Percentiles rank a stretch among this genome's conserved stretches.
Conservation (phyloP, 1,140 invertebrate genomes). For the Chironomus tepperi region DNA sequence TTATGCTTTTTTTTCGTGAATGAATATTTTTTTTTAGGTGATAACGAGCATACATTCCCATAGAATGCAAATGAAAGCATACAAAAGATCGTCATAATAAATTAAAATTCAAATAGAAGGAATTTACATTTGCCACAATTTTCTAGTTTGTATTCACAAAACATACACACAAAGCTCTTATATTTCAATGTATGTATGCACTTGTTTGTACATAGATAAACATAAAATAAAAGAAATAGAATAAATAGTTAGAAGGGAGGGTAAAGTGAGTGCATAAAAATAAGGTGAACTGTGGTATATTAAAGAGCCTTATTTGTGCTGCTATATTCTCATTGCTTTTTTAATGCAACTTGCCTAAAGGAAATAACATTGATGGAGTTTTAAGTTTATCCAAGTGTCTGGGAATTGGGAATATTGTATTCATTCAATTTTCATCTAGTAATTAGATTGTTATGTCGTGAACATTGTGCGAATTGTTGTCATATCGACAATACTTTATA, state of each 20-base stretch:
- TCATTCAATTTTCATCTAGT: no score
- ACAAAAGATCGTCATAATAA: conserved; percentile 14
- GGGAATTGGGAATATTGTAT: no score
- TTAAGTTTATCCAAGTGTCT: no score
- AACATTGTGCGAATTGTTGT: no score
- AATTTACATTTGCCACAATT: conserved; percentile 8
- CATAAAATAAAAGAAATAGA: no score
- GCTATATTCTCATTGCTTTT: no score
- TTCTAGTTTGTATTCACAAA: not conserved
- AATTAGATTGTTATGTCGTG: no score
- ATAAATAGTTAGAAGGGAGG: no score
- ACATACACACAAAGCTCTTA: not conserved
- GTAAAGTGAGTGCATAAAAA: not conserved
- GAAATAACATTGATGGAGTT: no score
- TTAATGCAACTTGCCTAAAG: no score
- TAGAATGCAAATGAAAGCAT: conserved; percentile 13
- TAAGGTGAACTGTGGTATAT: conserved; percentile 6
- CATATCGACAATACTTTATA: no score
- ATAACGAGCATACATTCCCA: conserved; percentile 3
- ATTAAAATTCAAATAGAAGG: conserved; percentile 14
- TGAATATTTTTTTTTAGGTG: conserved; percentile 3
- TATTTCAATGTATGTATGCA: not conserved
- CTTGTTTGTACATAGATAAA: not conserved
- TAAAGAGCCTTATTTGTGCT: conserved; percentile 4
- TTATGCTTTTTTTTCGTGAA: not conserved